Conservation (phyloP, 1,140 invertebrate genomes). For the Tyrophagus putrescentiae region DNA sequence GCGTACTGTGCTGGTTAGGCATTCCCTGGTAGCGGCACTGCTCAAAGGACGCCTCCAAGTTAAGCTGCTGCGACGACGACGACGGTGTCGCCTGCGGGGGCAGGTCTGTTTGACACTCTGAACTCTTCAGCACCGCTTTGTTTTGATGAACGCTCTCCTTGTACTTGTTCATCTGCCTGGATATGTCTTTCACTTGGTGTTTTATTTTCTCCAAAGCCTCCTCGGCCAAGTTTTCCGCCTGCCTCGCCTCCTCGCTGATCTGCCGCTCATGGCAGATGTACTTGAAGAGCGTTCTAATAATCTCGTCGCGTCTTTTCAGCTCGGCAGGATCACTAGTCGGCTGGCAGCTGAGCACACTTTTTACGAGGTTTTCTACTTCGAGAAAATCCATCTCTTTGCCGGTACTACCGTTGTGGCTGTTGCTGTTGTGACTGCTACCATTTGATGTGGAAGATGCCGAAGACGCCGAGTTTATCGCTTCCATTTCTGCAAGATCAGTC, state of each 20-base stretch:
- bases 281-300: neutral
- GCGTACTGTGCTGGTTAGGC: neutral
- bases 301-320: neutral
- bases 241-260: neutral
- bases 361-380: neutral
- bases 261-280: neutral
- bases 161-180: neutral
- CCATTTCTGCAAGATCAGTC: neutral
- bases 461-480: no score
- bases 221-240: neutral
- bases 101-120: conserved; percentile 5
- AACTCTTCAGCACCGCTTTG: neutral
- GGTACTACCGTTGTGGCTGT: no score
- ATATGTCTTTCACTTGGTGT: conserved; percentile 5
- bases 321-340: neutral
- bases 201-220: neutral
- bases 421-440: no score
- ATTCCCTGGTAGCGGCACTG: neutral
- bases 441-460: neutral
- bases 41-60: conserved; percentile 3
- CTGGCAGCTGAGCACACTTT: no score
- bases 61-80: neutral
- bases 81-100: no score
- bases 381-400: neutral
- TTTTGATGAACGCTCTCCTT: neutral